Evolutionary conservation across 2,113 vertebrate genomes (phyloP).

Genomic region (Eclectus roratus): DNA sequence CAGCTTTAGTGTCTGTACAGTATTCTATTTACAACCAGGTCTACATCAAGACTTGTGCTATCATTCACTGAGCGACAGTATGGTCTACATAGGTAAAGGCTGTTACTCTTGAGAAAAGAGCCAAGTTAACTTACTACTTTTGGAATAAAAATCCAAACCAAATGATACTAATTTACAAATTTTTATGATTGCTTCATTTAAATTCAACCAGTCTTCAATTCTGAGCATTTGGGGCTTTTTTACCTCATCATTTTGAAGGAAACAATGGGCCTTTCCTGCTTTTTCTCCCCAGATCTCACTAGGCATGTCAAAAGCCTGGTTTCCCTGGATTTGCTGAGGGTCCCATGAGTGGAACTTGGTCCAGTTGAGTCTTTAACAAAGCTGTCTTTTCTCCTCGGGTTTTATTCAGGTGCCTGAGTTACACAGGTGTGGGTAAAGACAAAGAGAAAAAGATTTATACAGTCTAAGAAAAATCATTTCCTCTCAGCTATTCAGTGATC

Average conservation of each 20-base stretch:
- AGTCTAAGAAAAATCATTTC: conserved; percentile 15
- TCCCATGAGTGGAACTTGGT: not conserved
- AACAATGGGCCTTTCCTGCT: not conserved
- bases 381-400: not conserved
- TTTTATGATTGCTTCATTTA: not conserved
- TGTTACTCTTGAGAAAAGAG: not conserved
- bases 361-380: not conserved
- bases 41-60: too few species aligned
- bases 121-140: not conserved
- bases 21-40: accelerated
- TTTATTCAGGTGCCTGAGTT: conserved; percentile 41
- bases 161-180: not conserved
- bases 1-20: not conserved
- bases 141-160: not conserved
- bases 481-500: not conserved
- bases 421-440: conserved; percentile 26
- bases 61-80: not conserved
- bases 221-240: not conserved
- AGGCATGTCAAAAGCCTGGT: not conserved
- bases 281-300: not conserved
- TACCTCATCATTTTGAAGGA: not conserved
- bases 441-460: not conserved
- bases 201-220: not conserved
- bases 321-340: not conserved
- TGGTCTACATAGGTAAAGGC: not conserved